Evolutionary conservation across 53 echinoderm and acorn worm species (phyloP), one percentile per base, ranked within the genome.

Genomic region (Paracentrotus lividus): DNA sequence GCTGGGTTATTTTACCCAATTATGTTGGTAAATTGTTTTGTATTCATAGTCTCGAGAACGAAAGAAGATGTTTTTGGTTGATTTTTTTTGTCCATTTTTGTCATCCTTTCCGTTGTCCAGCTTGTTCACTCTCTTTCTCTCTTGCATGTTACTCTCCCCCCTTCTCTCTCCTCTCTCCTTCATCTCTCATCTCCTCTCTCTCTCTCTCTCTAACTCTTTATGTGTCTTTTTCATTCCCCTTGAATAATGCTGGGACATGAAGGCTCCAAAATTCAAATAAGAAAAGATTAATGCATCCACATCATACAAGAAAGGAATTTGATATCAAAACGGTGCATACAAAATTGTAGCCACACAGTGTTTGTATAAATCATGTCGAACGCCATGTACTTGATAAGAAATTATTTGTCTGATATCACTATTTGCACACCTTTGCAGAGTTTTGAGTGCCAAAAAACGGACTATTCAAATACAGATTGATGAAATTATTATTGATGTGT

Each of bases 401-500:
- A 81, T 67, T 45, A 47, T 47, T 81, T 26, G n/a, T 47, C 14
- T 45, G 81, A 81, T 81, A 81, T 1, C 27, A n/a, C 47, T 81
- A 6, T 81, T 81, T 81, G 26, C 81, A 45, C 13, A 47, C n/a
- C 27, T 29, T 32, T 66, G 29, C 5, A 18, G 38, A 26, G 38
- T 21, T 76, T 24, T 12, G 24, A 45, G 81, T 81, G 81, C 81
- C 45, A 81, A 81, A 81, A 45, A 26, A 9, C 8, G 8, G 44
- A 23, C 81, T 26, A 32, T 27, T 81, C 81, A 81, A 81, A 24
- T 47, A 81, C 26, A 81, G 47, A n/a, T 81, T 45, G 23, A 27
- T 20, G 42, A 76, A 75, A 81, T 47, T 14, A 86, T 56, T 54
- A 86, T 86, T 54, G 55, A 86, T 86, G 53, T 26, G 47, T 49